Evolutionary conservation across 2,113 vertebrate species (phyloP).

Genomic region (Odocoileus virginianus): DNA sequence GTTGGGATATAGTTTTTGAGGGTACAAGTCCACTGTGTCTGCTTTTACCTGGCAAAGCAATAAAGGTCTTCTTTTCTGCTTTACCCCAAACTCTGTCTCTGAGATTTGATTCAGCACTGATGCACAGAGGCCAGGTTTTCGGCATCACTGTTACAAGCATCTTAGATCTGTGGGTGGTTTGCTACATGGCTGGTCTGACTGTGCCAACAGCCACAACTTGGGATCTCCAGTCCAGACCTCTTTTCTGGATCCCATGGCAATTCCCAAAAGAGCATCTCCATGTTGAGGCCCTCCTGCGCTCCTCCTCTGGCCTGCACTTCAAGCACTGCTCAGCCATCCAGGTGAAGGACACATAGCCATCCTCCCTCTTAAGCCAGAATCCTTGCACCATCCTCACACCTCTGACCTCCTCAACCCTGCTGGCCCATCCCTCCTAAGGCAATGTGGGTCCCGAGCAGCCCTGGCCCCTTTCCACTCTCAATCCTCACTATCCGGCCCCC

Average conservation of each 20-base stretch:
- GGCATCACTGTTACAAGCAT: background rate
- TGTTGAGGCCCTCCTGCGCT: background rate
- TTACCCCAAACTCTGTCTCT: background rate
- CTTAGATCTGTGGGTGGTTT: background rate
- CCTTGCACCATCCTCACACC: background rate
- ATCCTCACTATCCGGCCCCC: too few relatives aligned
- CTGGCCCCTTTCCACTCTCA: rapidly evolving
- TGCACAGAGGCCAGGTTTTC: background rate
- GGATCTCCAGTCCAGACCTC: background rate
- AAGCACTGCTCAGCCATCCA: background rate
- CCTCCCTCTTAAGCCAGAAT: background rate
- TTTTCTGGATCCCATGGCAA: background rate
- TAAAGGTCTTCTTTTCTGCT: background rate
- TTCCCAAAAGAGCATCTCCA: background rate
- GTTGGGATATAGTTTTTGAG: background rate
- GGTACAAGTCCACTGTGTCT: background rate
- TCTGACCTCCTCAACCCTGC: background rate
- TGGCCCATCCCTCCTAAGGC: background rate
- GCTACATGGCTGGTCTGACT: background rate
- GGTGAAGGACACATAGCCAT: background rate
- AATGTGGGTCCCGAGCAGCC: rapidly evolving
- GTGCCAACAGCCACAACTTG: background rate
- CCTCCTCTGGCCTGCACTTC: rapidly evolving
- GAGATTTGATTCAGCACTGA: background rate
- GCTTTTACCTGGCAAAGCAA: background rate